These are phyloP conservation scores for Drosophila trapezifrons DNA, from an alignment of 1,140 invertebrate genomes.

Conservation along the genomic window DNA sequence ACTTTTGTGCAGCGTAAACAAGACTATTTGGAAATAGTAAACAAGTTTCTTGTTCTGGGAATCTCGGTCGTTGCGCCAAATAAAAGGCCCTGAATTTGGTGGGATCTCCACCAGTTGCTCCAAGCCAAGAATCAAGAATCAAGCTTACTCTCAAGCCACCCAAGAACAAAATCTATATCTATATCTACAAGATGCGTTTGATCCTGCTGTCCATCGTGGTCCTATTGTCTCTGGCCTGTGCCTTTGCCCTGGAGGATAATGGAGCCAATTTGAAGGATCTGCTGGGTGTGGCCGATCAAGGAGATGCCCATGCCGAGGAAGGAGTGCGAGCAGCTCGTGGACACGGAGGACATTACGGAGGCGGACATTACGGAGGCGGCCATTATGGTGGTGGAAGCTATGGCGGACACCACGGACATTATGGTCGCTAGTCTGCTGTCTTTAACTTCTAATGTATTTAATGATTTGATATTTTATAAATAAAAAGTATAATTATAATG, in stretches of 20 bases:
- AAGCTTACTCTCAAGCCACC: constrained; percentile 1
- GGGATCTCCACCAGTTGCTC: constrained; percentile 27
- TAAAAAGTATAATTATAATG: not conserved
- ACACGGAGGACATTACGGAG: constrained; percentile 17
- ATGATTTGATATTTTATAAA: not conserved
- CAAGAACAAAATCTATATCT: not conserved
- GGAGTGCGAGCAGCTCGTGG: constrained; percentile 30
- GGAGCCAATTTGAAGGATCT: constrained; percentile 16
- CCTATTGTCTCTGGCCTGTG: constrained; percentile 34
- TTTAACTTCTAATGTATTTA: not conserved
- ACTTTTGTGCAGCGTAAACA: constrained; percentile 3
- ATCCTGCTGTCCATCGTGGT: constrained; percentile 33
- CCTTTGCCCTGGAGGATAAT: constrained; percentile 19
- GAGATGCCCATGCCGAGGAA: constrained; percentile 45
- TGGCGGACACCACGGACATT: constrained; percentile 10
- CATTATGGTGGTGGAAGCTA: constrained; percentile 8
- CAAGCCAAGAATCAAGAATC: constrained; percentile 9
- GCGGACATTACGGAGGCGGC: constrained; percentile 10
- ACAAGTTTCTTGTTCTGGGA: constrained; percentile 36
- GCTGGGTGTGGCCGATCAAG: constrained; percentile 51
- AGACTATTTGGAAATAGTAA: constrained; percentile 8
- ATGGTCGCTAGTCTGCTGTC: not conserved
- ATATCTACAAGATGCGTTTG: constrained; percentile 44
- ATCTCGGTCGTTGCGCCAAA: constrained; percentile 3
- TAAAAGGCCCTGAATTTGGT: constrained; percentile 31